Evolutionary conservation across 1,140 invertebrate species (phyloP), one percentile per base, ranked within the genome.

Genomic region (Heliothis virescens): DNA sequence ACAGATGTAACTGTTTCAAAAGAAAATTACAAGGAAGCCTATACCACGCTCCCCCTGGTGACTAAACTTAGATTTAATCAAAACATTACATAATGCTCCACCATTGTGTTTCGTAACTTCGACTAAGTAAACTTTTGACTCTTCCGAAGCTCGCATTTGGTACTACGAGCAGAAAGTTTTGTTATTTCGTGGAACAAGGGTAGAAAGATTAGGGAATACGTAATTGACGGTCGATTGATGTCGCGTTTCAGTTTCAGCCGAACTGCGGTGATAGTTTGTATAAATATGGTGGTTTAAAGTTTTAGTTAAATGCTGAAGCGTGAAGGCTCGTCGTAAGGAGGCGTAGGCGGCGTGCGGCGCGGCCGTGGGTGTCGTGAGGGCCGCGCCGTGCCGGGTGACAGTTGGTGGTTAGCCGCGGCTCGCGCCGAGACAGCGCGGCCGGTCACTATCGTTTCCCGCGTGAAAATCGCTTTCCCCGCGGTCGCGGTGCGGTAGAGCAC

Each of bases 381-480:
- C 62, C 9, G 60, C 62, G 48, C 15, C 62, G 75, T 69, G 59
- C 63, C 50, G 57, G 60, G 26, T 60, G 78, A 71, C 80, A 77
- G 79, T 75, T 21, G 62, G 50, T 53, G 72, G 50, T 59, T 50
- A 79, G 53, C 67, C 67, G 78, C 62, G 63, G 63, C 13, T 77
- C 47, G 79, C 29, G 83, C 84, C 86, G 88, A 91, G 91, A 91
- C 92, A 93, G 88, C 89, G 90, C 90, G 87, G 87, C 83, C 91
- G 91, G 89, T 89, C 90, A 93, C 86, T 89, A 88, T 93, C 90
- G 87, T 92, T 93, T 91, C 92, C 92, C 91, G 91, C 91, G 89
- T 92, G 93, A 91, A 94, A 94, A 94, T 87, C 91, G 92, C 91
- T 94, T 94, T 94, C 92, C 92, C 91, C 91, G 91, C 90, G 89